Evolutionary conservation across 2,888 invertebrate species (phyloP), one percentile per base, ranked within the genome.

Genomic region (Lathronympha strigana): DNA sequence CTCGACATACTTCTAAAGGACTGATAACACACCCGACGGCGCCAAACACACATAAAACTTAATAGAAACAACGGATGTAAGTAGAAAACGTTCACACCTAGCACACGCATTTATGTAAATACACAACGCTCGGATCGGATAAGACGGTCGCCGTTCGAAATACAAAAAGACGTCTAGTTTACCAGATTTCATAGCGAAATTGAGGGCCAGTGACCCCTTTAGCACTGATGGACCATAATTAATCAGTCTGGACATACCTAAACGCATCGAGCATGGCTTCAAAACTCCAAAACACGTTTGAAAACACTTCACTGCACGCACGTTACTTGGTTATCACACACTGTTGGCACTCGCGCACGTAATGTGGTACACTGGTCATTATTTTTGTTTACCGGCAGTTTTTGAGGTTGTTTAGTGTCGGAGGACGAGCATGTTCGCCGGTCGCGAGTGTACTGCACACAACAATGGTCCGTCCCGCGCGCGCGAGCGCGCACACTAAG

Each of bases 311-410:
- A 84, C 90, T 90, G 89, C 87, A 86, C 89, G 90, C 90, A 88
- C 87, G 83, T 84, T 88, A 88, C 85, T 87, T 86, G 75, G 84
- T 87, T 89, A 90, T 90, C 90, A 91, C 91, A 87, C 90, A 90
- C 91, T 88, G 86, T 81, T 87, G 84, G 85, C 91, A 90, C 91
- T 89, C 87, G 86, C 90, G 90, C 84, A 85, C 87, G 86, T 86
- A 81, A 40, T 53, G 33, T 80, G 77, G 84, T 84, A 86, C 88
- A 90, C 88, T 87, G 81, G 78, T 84, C 88, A 90, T 90, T 88
- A 90, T 90, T 90, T 61, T 88, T 89, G 88, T 88, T 88, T 88
- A 86, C 84, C 87, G 88, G 86, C 82, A 82, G 82, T 84, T 85
- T 84, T 83, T 76, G 69, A 70, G 62, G 72, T 77, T 77, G 83